phyloP scores from a whole-genome alignment of 2,888 invertebrate species.

The Drosophila ezoana region DNA sequence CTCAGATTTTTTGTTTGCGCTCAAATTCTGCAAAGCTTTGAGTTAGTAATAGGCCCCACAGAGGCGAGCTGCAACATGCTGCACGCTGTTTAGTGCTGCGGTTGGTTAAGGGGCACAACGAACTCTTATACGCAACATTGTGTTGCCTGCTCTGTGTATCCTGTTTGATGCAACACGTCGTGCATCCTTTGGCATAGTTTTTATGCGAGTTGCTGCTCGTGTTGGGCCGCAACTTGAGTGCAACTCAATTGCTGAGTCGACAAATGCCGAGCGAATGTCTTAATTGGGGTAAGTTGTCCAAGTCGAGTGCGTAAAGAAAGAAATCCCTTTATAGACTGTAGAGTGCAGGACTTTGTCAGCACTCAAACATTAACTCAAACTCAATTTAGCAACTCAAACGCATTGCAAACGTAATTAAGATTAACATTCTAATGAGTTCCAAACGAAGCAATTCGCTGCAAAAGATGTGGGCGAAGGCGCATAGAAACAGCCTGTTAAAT shows the following conservation, averaged over 20 bases:
- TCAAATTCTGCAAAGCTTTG: conserved; percentile 29
- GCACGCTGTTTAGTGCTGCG: conserved; percentile 19
- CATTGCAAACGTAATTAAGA: conserved; percentile 49
- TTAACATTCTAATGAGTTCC: conserved; percentile 63
- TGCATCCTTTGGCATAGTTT: neutral
- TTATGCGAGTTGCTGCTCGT: conserved; percentile 22
- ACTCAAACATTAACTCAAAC: conserved; percentile 15
- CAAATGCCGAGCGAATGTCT: conserved; percentile 19
- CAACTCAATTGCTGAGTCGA: neutral
- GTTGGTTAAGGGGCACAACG: conserved; percentile 22
- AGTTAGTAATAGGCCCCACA: conserved; percentile 17
- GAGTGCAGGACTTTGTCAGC: conserved; percentile 1
- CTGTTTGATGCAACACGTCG: conserved; percentile 35
- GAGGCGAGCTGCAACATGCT: conserved; percentile 8
- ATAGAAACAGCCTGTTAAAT: conserved; percentile 18
- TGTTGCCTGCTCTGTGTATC: conserved; percentile 33
- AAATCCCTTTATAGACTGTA: conserved; percentile 11
- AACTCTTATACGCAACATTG: conserved; percentile 25
- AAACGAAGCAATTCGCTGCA: conserved; percentile 12
- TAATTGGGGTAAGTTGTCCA: conserved; percentile 38
- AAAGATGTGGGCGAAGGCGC: conserved; percentile 2
- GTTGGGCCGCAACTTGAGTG: conserved; percentile 30
- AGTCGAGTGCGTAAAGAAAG: conserved; percentile 6
- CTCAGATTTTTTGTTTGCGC: neutral
- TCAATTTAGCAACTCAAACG: conserved; percentile 31